Base-by-base conservation (phyloP, 2,113 vertebrate genomes). In the Pseudorhombus dupliciocellatus region DNA sequence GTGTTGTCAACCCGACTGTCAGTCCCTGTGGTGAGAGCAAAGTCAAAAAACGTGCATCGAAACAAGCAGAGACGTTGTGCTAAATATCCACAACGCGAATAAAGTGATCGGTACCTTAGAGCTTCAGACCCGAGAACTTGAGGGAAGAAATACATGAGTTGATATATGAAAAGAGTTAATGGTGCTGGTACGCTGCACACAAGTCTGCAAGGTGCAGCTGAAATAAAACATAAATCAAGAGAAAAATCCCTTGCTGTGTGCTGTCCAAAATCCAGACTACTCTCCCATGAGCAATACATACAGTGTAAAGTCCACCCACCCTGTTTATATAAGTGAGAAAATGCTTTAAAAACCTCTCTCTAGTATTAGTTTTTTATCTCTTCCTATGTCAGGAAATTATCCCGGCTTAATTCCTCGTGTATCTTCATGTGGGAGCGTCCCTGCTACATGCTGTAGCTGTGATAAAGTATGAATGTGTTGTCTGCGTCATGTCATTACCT, bases 121-220 rank as follows among this genome's bases (percentile, higher is more conserved):
- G 30, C 31, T 37, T 34, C 5, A 51, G 42, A 51, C 46, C 60
- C 7, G 40, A 25, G 15, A 25, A 51, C 54, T 60, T 9, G 31
- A 24, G 15, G n/a, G 57, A 1, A 5, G 3, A 64, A n/a, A 25
- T 28, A 40, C 8, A 64, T 59, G 1, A 18, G 54, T 54, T 65
- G 11, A 31, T 51, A 22, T 46, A 28, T 71, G 26, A 67, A 73
- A 57, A 26, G n/a, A 25, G 75, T 61, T 56, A 62, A 66, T 58
- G 60, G 61, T 66, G 20, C 52, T 70, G 66, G 42, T 58, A 58
- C 30, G 46, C 55, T 74, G 75, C 66, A 54, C 46, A 11, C 42
- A 66, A 61, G 28, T 70, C 62, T 57, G 30, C 60, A 51, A 54
- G 21, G 14, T 40, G 28, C 3, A 10, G 40, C 40, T 24, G 11